Base-by-base conservation (phyloP, 2,888 invertebrate genomes). In the Podabrus alpinus region DNA sequence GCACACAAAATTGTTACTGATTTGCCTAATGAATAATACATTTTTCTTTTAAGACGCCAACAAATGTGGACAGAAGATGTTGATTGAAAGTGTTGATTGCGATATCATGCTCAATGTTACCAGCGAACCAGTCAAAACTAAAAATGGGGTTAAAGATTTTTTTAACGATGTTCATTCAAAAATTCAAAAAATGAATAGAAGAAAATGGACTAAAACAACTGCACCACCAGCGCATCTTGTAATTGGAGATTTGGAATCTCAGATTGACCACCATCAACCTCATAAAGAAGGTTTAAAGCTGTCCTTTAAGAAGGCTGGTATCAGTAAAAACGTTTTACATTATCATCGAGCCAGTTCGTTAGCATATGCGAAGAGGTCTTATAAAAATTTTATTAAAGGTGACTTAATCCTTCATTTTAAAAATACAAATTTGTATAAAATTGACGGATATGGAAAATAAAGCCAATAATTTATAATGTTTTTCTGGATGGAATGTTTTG, bases 341-440 rank as follows among this genome's bases (percentile, higher is more conserved):
- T 64, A 21, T 13, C n/a, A 19, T 9, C 13, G 9, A 64, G 7
- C 0, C 7, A 78, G 64, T 9, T 10, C 21, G 9, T 62, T n/a
- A n/a, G n/a, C n/a, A n/a, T n/a, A 78, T 0, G 77, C 86, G 1
- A 86, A 84, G 72, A 84, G 80, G 68, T 80, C 84, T 2, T 86
- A 86, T 70, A 84, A 83, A 76, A 86, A 86, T 76, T 78, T 86
- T 11, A 85, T 87, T 9, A 84, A 83, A 75, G 86, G 87, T 4
- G 87, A 87, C 78, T 84, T 87, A 17, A 72, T 85, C 59, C 70
- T 87, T 24, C 79, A 77, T 24, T 87, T 87, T 79, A 84, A 83
- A 66, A 81, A 84, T 66, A 77, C 83, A 2, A 87, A 86, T 81
- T 81, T 87, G 77, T 85, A 86, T 72, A 81, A 84, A 73, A 83